Percentiles rank a stretch among this genome's conserved stretches.
These are phyloP conservation scores for Cynoglossus semilaevis DNA, from an alignment of 2,113 vertebrate species.

Conservation along the genomic window DNA sequence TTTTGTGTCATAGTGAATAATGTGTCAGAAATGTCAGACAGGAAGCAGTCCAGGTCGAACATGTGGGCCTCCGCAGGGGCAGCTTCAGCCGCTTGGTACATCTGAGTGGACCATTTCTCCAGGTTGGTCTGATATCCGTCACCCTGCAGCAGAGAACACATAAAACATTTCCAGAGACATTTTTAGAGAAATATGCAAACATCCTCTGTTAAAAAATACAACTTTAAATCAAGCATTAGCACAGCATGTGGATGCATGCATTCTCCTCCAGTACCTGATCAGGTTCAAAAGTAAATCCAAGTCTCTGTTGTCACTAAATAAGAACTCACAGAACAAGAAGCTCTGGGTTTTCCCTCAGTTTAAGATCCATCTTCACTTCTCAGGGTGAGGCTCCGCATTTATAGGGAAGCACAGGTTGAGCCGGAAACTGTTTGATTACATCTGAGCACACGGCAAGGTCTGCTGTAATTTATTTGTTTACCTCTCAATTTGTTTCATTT, in stretches of 20 bases:
- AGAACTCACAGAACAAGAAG: constrained; percentile 35
- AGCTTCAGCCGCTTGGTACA: constrained; percentile 83
- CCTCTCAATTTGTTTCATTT: constrained; percentile 38
- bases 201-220: constrained; percentile 4
- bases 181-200: no score
- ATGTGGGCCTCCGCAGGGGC: constrained; percentile 82
- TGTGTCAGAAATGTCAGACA: constrained; percentile 96
- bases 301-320: not conserved
- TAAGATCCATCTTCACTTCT: constrained; percentile 24
- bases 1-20: constrained; percentile 97
- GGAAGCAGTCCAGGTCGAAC: constrained; percentile 89
- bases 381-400: constrained; percentile 50
- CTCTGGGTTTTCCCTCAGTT: constrained; percentile 16
- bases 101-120: constrained; percentile 87
- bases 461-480: constrained; percentile 48
- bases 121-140: constrained; percentile 77
- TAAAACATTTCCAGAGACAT: not conserved
- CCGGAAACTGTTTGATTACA: constrained; percentile 68
- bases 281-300: not conserved
- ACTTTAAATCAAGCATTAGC: no score
- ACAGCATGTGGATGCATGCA: no score
- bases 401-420: constrained; percentile 68
- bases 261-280: not conserved
- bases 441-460: constrained; percentile 55
- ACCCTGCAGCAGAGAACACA: constrained; percentile 66